Base-by-base conservation (phyloP, 2,113 vertebrate genomes). In the western clawed frog (Xenopus tropicalis) region DNA sequence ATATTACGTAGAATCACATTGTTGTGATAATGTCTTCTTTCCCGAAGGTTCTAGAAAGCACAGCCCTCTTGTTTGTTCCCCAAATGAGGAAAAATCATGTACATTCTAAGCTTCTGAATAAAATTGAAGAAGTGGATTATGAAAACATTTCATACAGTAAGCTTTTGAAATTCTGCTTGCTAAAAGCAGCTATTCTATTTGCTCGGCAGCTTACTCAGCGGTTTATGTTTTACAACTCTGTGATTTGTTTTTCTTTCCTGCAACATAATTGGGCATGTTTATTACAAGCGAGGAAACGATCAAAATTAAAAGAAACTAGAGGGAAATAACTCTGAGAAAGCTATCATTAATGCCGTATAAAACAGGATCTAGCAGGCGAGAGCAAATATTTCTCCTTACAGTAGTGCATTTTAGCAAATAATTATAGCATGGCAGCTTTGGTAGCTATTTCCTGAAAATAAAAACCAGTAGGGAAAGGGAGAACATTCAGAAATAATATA, bases 261-360 rank as follows among this genome's bases (percentile, higher is more conserved):
- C 23, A 69, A 54, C 44, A 68, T 74, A 74, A 74, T 74, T 74
- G 65, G 72, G 23, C 72, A 67, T 67, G 54, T 67, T 74, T 74
- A 74, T 74, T 74, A 66, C 72, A 63, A 67, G 52, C 21, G 63
- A 74, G 56, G 66, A 74, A 67, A 67, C 23, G 13, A 58, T 56
- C 25, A 52, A 66, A 44, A 61, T 23, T 61, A 67, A 67, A 21
- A 22, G 64, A 74, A 74, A 51, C 65, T 68, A 61, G 57, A 42
- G 72, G 68, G 44, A 62, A 69, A 68, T 68, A 69, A 68, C 72
- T 59, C 61, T 37, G 72, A 25, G 23, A 61, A 74, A 62, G 72
- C 59, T 74, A 74, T 51, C 57, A 61, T 62, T 74, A 61, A 67
- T 67, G 64, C 43, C 57, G 46, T 14, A 48, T 48, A 48, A 48